Base-by-base conservation (phyloP, 1,140 invertebrate species). In the Drosophila mojavensis region DNA sequence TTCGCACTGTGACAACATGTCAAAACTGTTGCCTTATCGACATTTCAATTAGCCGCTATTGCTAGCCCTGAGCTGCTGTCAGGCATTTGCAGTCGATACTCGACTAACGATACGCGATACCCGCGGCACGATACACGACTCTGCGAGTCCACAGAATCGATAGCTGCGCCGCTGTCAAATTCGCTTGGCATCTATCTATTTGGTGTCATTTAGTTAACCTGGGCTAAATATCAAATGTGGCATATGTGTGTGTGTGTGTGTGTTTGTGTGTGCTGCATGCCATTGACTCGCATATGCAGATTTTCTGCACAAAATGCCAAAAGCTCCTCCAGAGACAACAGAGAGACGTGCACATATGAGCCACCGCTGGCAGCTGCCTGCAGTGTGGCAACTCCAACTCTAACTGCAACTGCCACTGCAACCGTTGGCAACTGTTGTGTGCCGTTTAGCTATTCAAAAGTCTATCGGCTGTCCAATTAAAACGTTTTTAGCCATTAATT, bases 381-480 rank as follows among this genome's bases (percentile, higher is more conserved):
- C 64, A 20, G n/a, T 54, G 17, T 9, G 1, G 55, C 45, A 13
- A 39, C 33, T 24, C 20, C 20, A 24, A 24, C 20, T 24, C 20
- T 3, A 24, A 24, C 20, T 24, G 20, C 20, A 24, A 24, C 20
- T 24, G 20, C 20, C 1, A 24, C 20, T 24, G 20, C 20, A 17
- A 36, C 43, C 13, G 28, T 28, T 51, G n/a, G 68, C 69, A 55
- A 67, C 50, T 65, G 47, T 51, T 84, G n/a, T n/a, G n/a, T 73
- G 39, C 15, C 43, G 76, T 67, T 39, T 39, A 39, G 69, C 67
- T 56, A 86, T 86, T 86, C 79, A 88, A 76, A 76, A 88, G 82
- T 86, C 83, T 79, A 86, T 88, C 74, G 68, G 58, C 82, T 86
- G 82, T 86, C 82, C 82, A 86, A 86, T 86, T 86, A 86, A 88